Evolutionary conservation across 2,888 invertebrate genomes (phyloP), one percentile per base, ranked within the genome.

Genomic region (Erpobdella octoculata): DNA sequence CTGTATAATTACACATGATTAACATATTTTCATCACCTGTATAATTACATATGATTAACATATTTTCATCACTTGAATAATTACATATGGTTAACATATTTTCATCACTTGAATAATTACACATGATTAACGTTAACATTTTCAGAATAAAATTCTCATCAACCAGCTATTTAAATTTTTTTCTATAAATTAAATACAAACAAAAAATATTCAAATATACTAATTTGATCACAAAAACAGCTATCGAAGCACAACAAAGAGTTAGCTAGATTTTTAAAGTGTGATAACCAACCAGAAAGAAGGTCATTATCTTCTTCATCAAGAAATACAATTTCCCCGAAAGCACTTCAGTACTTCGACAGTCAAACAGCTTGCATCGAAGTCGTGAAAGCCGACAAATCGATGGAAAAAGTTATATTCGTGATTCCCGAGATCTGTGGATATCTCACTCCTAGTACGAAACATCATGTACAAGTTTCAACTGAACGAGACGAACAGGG

Each of bases 401-500:
- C 93, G 21, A 88, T 98, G 86, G 98, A 98, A 81, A 93, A 95
- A 84, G 97, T 99, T 74, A 96, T 98, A 46, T 99, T 98, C 84
- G 97, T 97, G 0, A 97, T 98, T 79, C 96, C 97, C 38, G 94
- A 96, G 85, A 94, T 97, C 77, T 99, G 98, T 85, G 93, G 93
- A 82, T 95, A 94, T 82, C 88, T 99, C 76, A 98, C 98, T 0
- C 87, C 89, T 75, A 97, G 97, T 82, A 97, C 97, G 68, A 95
- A 96, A 86, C 88, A 89, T 78, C 89, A 89, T 80, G 91, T 97
- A 67, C 21, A 41, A 48, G 67, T 46, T 81, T 92, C 91, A 8
- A 93, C 96, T 0, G 97, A 98, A 84, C 87, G 92, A 64, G 98
- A 99, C 83, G 97, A 97, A 84, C 93, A 94, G 83, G 93, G 92